Base-by-base conservation (phyloP, 2,113 vertebrate genomes). In the Cinclus cinclus region DNA sequence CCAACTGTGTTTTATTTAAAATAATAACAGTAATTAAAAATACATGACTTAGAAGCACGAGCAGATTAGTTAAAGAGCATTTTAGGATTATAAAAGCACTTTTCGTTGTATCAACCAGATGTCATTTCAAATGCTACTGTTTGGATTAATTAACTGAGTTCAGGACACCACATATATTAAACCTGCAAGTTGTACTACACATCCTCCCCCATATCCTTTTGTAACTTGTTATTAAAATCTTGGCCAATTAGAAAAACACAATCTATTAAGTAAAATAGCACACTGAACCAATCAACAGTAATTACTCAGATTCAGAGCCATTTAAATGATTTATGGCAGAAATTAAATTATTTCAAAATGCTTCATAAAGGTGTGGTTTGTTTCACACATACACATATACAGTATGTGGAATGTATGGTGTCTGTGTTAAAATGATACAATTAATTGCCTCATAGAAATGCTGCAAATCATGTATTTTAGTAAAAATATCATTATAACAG, bases 121-220 rank as follows among this genome's bases (percentile, higher is more conserved):
- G 90, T 74, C 71, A 83, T 96, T 95, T 96, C 67, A 88, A 96
- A 90, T 10, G 4, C 59, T 91, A 75, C 87, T 91, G 55, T 94
- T 96, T 91, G 46, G 67, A 95, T 93, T 91, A 94, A 95, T 97
- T 96, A 95, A 88, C 87, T 83, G 59, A 91, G 94, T 94, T 97
- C 90, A 91, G 94, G 90, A 90, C 59, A 80, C 84, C 50, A 93
- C 59, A 67, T 74, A 67, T 67, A 96, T 91, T 93, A 90, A 95
- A 96, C 76, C 71, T 83, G 47, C 12, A 69, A 74, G 82, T 70
- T 94, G 78, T 70, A 86, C 59, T 89, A 78, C 44, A 7, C 71
- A 71, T 83, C 63, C 70, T 95, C 67, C 78, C 37, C n/a, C 53
- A 17, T 33, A 65, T 17, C 23, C 63, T 89, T 68, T 94, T 88